These are phyloP conservation scores for Dorcus parallelipipedus DNA, from an alignment of 2,888 invertebrate species.

Conservation along the genomic window DNA sequence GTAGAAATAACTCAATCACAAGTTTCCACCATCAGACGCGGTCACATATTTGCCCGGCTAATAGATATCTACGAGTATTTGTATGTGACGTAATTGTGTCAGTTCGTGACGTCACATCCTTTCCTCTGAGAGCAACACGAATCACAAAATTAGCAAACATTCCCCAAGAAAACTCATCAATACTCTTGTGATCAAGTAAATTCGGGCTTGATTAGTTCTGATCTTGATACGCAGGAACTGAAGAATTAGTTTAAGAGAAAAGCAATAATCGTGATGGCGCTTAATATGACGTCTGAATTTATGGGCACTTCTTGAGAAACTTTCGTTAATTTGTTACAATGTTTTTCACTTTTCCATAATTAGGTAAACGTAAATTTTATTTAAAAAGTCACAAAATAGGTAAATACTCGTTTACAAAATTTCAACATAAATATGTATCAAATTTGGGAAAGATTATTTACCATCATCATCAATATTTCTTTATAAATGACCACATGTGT, in stretches of 20 bases:
- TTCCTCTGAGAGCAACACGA: slow-evolving; percentile 26
- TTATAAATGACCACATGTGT: no score
- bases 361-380: no score
- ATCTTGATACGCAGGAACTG: slow-evolving; percentile 8
- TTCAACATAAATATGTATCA: no score
- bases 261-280: no score
- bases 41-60: slow-evolving; percentile 36
- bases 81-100: slow-evolving; percentile 36
- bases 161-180: slow-evolving; percentile 26
- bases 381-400: no score
- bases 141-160: slow-evolving; percentile 30
- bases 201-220: slow-evolving; percentile 18
- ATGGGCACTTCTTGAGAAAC: no score
- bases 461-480: no score
- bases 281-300: no score
- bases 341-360: no score
- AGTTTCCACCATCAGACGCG: slow-evolving; percentile 42
- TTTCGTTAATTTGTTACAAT: no score
- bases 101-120: slow-evolving; percentile 36
- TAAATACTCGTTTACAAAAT: no score
- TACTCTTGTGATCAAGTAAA: slow-evolving; percentile 15
- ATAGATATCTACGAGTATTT: slow-evolving; percentile 47
- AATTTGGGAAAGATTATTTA: no score
- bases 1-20: slow-evolving; percentile 44
- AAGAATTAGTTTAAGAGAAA: slow-evolving; percentile 1